Evolutionary conservation across 2,888 invertebrate species (phyloP).

Genomic region (Diarsia brunnea): DNA sequence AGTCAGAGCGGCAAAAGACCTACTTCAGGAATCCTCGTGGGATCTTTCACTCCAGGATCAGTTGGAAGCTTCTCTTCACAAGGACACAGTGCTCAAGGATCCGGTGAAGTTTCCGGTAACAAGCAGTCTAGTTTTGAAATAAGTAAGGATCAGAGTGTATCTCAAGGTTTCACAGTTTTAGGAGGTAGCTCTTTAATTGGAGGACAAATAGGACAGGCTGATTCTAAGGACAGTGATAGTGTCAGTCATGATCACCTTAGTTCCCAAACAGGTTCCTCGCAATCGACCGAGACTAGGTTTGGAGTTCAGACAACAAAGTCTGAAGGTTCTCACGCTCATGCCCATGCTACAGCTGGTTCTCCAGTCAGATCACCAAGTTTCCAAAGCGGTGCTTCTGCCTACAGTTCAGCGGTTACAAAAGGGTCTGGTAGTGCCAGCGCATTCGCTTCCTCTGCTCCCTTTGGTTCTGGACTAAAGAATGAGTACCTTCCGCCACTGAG

Average conservation of each 20-base stretch:
- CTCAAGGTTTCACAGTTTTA: conserved; percentile 24
- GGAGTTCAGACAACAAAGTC: conserved; percentile 51
- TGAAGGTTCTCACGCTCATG: conserved; percentile 36
- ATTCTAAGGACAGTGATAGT: conserved; percentile 25
- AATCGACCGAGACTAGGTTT: conserved; percentile 46
- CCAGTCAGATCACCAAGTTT: conserved; percentile 20
- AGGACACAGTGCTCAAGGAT: conserved; percentile 35
- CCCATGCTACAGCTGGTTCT: conserved; percentile 13
- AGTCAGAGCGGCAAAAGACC: conserved; percentile 76
- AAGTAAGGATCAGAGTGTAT: conserved; percentile 12
- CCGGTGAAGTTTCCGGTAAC: conserved; percentile 15
- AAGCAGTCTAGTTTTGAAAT: conserved; percentile 15
- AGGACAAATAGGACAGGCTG: conserved; percentile 31
- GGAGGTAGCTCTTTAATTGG: conserved; percentile 23
- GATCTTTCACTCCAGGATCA: conserved; percentile 37
- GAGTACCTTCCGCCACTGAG: conserved; percentile 61
- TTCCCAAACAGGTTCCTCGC: conserved; percentile 24
- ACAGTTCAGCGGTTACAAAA: conserved; percentile 45
- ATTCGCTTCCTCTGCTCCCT: conserved; percentile 60
- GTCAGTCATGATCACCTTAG: conserved; percentile 20
- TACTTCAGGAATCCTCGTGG: conserved; percentile 30
- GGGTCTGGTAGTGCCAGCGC: conserved; percentile 59
- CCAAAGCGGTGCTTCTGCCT: conserved; percentile 27
- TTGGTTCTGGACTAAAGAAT: conserved; percentile 65
- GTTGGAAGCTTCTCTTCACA: conserved; percentile 7